Evolutionary conservation across 2,888 invertebrate genomes (phyloP).

Genomic region (Cordilura impudica): DNA sequence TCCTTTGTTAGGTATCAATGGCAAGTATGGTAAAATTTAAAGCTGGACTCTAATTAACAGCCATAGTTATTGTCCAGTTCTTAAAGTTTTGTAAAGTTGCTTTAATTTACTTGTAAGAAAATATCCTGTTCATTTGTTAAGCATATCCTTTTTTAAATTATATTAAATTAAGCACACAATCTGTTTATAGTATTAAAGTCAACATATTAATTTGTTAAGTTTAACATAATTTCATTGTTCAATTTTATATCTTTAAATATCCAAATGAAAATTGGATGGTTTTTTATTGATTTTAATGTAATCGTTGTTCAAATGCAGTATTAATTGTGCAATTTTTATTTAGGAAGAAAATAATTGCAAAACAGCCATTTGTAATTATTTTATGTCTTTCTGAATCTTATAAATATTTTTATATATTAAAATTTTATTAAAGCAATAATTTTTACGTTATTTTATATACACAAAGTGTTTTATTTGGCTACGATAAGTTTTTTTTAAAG

Average conservation of each 20-base stretch:
- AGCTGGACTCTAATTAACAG: constrained; percentile 24
- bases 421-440: constrained; percentile 40
- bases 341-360: constrained; percentile 65
- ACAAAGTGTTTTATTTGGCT: neutral
- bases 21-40: neutral
- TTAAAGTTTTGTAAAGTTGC: neutral
- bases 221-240: no score
- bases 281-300: no score
- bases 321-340: constrained; percentile 8
- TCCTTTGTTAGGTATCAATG: neutral
- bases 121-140: neutral
- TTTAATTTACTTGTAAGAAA: neutral
- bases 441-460: constrained; percentile 39
- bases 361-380: constrained; percentile 71
- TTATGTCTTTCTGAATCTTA: constrained; percentile 24
- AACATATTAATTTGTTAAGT: no score
- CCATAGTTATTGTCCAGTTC: constrained; percentile 31
- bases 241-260: no score
- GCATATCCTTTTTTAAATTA: no score
- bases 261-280: no score
- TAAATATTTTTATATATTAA: constrained; percentile 12
- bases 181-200: no score
- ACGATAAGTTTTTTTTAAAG: no score
- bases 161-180: no score
- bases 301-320: neutral